Evolutionary conservation across 1,140 invertebrate species (phyloP).

Genomic region (Zaprionus gabonicus): DNA sequence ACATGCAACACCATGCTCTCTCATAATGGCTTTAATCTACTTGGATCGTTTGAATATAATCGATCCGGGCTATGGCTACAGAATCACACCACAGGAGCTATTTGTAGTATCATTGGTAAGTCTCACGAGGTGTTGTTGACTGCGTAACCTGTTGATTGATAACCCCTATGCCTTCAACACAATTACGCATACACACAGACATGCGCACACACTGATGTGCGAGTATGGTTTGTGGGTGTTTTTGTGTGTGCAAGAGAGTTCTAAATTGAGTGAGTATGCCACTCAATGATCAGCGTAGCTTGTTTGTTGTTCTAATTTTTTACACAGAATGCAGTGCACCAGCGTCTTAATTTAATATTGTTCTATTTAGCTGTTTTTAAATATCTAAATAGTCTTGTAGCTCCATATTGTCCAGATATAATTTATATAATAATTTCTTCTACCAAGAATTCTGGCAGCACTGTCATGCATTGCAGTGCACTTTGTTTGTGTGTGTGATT

Average conservation of each 20-base stretch:
- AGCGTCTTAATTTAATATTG: no score
- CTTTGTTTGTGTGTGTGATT: slow-evolving; percentile 5
- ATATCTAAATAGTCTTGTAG: no score
- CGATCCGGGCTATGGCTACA: slow-evolving; percentile 93
- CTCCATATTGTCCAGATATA: no score
- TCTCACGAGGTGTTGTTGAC: slow-evolving; percentile 27
- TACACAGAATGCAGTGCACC: background rate
- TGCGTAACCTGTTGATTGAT: slow-evolving; percentile 67
- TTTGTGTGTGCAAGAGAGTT: background rate
- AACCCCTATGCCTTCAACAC: slow-evolving; percentile 26
- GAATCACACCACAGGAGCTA: slow-evolving; percentile 93
- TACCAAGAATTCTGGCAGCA: no score
- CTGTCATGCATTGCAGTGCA: background rate
- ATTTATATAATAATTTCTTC: no score
- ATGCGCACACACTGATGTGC: background rate
- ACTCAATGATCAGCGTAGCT: background rate
- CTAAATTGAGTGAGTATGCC: background rate
- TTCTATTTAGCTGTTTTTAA: no score
- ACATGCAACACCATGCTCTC: slow-evolving; percentile 93
- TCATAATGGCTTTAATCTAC: slow-evolving; percentile 94
- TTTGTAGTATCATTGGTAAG: slow-evolving; percentile 96
- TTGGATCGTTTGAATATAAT: slow-evolving; percentile 92
- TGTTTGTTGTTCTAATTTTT: background rate
- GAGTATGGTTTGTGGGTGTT: slow-evolving; percentile 1
- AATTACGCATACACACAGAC: slow-evolving; percentile 29